A percentile compares a stretch with the other conserved stretches of the same genome.
These are phyloP conservation scores for Spinus olivaceus DNA, from an alignment of 2,797 vertebrate genomes.

Conservation along the genomic window DNA sequence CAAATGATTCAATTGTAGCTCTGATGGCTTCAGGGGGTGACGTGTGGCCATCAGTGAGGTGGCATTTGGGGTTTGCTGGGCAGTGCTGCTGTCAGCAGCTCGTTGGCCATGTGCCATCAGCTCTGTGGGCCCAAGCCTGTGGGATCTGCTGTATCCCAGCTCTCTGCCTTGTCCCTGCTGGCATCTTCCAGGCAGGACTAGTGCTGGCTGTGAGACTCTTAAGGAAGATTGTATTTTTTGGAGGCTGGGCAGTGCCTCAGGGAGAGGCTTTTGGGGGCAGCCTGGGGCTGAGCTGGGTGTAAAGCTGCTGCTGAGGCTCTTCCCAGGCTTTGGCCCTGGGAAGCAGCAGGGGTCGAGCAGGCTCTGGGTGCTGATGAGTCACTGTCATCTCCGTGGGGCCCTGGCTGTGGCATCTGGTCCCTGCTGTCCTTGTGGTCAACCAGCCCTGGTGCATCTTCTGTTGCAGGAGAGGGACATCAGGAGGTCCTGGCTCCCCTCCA, in stretches of 20 bases:
- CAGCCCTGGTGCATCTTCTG: background rate
- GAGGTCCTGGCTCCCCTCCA: accelerated
- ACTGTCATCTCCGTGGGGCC: background rate
- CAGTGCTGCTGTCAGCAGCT: background rate
- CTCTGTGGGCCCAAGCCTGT: background rate
- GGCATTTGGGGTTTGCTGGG: background rate
- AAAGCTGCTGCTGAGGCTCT: background rate
- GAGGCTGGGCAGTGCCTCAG: background rate
- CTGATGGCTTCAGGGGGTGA: background rate
- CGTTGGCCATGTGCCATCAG: background rate
- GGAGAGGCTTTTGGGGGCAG: background rate
- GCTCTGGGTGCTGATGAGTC: background rate
- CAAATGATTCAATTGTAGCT: accelerated
- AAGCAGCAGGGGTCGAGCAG: background rate
- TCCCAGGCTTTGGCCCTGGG: background rate
- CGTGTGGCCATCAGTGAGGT: background rate
- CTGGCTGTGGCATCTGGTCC: background rate
- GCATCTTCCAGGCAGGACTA: accelerated
- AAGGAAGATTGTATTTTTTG: background rate
- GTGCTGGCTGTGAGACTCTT: background rate
- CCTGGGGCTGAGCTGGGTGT: background rate
- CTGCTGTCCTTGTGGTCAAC: background rate
- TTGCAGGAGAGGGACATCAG: background rate
- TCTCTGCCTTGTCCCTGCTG: background rate
- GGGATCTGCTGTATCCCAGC: background rate